Evolutionary conservation across 2,888 invertebrate genomes (phyloP).

Genomic region (Drosophila gaucha): DNA sequence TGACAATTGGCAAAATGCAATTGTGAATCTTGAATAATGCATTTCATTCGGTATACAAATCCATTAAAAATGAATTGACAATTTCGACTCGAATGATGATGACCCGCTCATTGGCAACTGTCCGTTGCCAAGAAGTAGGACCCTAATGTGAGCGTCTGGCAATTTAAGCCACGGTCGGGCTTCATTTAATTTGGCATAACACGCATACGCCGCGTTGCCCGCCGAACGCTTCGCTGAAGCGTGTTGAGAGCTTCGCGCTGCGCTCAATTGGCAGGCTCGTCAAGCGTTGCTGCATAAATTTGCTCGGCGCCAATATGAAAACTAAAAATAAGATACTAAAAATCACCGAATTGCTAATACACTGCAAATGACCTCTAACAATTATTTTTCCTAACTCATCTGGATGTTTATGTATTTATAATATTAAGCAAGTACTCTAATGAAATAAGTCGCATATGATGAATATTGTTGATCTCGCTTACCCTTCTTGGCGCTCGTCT

Average conservation of each 20-base stretch:
- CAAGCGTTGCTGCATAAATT: constrained; percentile 63
- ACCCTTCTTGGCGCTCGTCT: constrained; percentile 75
- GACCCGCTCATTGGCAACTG: constrained; percentile 25
- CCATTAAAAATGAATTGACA: constrained; percentile 23
- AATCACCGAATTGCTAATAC: constrained; percentile 13
- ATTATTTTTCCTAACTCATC: not conserved
- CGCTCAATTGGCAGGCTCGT: constrained; percentile 74
- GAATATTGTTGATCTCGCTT: constrained; percentile 26
- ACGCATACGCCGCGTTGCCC: constrained; percentile 71
- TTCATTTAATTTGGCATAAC: constrained; percentile 68
- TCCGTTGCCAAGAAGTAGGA: constrained; percentile 21
- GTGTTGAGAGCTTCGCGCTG: constrained; percentile 71
- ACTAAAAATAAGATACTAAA: not conserved
- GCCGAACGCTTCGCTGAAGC: constrained; percentile 73
- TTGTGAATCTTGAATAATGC: not conserved
- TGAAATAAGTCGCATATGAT: too few species aligned
- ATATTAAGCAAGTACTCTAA: too few species aligned
- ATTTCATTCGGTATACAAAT: not conserved
- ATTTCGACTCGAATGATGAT: constrained; percentile 25
- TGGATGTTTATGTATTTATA: not conserved
- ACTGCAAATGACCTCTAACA: not conserved
- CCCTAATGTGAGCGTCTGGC: constrained; percentile 10
- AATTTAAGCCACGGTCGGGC: constrained; percentile 39
- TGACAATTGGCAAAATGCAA: not conserved
- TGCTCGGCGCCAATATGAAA: constrained; percentile 43